A percentile compares a stretch with the other conserved stretches of the same genome.
phyloP scores from a whole-genome alignment of 2,113 vertebrate species.

The Hyperoodon ampullatus region DNA sequence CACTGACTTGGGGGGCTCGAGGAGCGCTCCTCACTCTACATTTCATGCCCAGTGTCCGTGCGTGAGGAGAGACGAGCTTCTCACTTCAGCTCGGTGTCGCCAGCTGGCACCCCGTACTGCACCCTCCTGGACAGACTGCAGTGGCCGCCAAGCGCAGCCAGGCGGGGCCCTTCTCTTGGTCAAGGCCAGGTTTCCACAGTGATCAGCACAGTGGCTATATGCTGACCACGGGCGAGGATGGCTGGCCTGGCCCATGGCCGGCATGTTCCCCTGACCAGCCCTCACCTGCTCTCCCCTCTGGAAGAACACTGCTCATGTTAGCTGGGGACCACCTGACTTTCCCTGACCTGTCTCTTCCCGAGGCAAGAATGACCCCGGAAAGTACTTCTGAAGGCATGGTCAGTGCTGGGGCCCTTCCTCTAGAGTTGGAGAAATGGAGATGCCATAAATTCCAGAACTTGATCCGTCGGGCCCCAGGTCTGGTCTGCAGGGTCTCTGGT shows the following conservation, averaged over 20 bases:
- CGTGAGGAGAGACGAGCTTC: background rate
- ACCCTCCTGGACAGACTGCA: background rate
- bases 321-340: background rate
- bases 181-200: accelerated
- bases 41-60: accelerated
- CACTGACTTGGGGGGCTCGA: accelerated
- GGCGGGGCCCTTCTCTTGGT: background rate
- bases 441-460: background rate
- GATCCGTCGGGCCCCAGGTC: background rate
- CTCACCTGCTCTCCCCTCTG: background rate
- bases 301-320: accelerated
- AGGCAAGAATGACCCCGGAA: background rate
- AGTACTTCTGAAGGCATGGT: background rate
- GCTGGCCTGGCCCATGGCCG: too few species aligned
- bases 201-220: background rate
- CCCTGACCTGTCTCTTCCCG: background rate
- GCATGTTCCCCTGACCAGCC: accelerated
- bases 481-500: background rate
- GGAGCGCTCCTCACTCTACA: background rate
- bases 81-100: background rate
- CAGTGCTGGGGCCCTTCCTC: background rate
- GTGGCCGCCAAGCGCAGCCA: background rate
- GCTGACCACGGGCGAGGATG: background rate
- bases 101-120: too few species aligned
- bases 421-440: background rate